phyloP scores from a whole-genome alignment of 2,113 vertebrate genomes.

The Microtus pennsylvanicus region DNA sequence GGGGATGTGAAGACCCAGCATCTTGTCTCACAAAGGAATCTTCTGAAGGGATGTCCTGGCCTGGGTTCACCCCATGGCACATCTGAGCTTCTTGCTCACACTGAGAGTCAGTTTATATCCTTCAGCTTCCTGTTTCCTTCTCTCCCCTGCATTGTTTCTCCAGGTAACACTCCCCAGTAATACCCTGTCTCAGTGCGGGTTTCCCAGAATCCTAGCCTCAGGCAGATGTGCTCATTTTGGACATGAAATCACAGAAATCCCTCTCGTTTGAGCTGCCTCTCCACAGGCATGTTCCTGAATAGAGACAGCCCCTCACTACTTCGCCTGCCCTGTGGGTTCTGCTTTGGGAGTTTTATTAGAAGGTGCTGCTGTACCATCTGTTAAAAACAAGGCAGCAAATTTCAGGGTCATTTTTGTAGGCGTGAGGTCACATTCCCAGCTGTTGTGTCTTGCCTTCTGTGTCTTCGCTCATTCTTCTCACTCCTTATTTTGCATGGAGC shows the following conservation, averaged over 20 bases:
- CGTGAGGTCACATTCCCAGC: conserved; percentile 54
- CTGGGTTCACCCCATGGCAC: neutral
- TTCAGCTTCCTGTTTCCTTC: neutral
- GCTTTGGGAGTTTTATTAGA: neutral
- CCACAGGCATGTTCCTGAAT: neutral
- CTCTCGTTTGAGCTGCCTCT: neutral
- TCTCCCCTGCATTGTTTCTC: neutral
- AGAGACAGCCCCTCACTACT: neutral
- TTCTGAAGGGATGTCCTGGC: rapidly evolving
- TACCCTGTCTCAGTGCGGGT: neutral
- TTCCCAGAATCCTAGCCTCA: conserved; percentile 45
- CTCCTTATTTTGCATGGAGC: conserved; percentile 34
- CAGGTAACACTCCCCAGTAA: neutral
- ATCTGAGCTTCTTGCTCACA: neutral
- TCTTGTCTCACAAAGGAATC: too few species aligned
- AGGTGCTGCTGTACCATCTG: conserved; percentile 34
- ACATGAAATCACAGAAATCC: conserved; percentile 14
- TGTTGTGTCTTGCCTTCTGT: conserved; percentile 4
- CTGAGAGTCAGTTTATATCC: too few species aligned
- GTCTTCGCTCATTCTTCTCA: neutral
- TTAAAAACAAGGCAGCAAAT: neutral
- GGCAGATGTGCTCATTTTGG: conserved; percentile 49
- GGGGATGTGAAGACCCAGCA: too few species aligned
- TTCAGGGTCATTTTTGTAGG: neutral
- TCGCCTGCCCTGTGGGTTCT: neutral